These are phyloP conservation scores for Semicossyphus pulcher DNA, from an alignment of 2,113 vertebrate genomes.

Conservation along the genomic window DNA sequence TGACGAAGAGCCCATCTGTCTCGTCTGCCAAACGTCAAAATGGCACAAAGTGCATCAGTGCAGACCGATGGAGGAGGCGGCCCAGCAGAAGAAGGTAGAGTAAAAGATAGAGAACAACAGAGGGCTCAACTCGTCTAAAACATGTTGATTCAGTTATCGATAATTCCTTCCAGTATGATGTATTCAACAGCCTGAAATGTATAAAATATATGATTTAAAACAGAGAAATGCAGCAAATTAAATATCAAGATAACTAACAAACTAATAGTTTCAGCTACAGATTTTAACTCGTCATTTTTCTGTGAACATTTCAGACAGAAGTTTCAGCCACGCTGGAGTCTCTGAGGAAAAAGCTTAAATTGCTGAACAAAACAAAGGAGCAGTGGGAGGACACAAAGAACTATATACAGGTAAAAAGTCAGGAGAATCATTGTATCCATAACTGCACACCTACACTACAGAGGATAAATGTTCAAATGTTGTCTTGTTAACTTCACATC, in stretches of 20 bases:
- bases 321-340: conserved; percentile 49
- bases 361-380: conserved; percentile 53
- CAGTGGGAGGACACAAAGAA: conserved; percentile 65
- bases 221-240: too few relatives aligned
- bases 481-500: neutral
- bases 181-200: too few relatives aligned
- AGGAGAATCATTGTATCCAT: too few relatives aligned
- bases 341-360: conserved; percentile 64
- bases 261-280: neutral
- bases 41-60: conserved; percentile 74
- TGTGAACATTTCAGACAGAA: conserved; percentile 57
- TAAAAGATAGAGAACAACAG: conserved; percentile 13
- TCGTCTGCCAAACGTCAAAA: conserved; percentile 66
- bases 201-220: neutral
- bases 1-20: conserved; percentile 71
- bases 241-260: neutral
- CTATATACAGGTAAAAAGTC: conserved; percentile 66
- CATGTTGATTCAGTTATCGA: too few relatives aligned
- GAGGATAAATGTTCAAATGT: too few relatives aligned
- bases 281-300: neutral
- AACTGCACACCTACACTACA: too few relatives aligned
- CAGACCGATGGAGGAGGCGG: conserved; percentile 66
- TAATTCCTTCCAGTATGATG: neutral
- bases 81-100: conserved; percentile 71
- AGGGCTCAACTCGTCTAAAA: too few relatives aligned